These are phyloP conservation scores for Nemurella pictetii DNA, from an alignment of 2,888 invertebrate species.

Conservation along the genomic window DNA sequence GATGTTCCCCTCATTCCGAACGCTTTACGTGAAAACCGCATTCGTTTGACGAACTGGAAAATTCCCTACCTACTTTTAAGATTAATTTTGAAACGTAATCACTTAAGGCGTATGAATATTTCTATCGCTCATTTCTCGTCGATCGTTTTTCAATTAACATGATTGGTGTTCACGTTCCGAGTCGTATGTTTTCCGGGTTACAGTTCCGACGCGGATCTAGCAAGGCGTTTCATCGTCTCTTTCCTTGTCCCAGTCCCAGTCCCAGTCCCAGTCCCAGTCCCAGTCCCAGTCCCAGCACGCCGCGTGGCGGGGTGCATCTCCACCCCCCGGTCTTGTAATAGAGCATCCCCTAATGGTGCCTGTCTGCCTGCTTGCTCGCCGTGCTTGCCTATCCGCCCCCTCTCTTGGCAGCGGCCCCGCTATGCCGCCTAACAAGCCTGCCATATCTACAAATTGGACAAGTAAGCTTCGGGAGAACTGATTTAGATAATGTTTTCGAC, in stretches of 20 bases:
- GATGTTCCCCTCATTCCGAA: background rate
- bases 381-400: background rate
- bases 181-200: background rate
- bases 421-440: conserved; percentile 34
- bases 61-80: background rate
- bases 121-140: background rate
- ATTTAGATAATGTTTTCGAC: conserved; percentile 41
- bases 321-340: conserved; percentile 22
- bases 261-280: background rate
- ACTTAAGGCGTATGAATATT: background rate
- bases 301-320: conserved; percentile 11
- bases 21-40: background rate
- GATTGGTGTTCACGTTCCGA: background rate
- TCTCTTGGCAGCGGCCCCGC: background rate
- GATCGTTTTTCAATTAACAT: background rate
- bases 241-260: background rate
- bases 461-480: conserved; percentile 28
- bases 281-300: background rate
- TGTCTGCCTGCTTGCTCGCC: background rate
- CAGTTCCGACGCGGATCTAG: background rate
- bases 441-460: conserved; percentile 34
- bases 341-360: conserved; percentile 4
- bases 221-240: background rate
- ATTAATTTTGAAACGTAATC: background rate
- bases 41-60: background rate